Conservation (phyloP, 2,113 vertebrate genomes). For the Prietella phreatophila region DNA sequence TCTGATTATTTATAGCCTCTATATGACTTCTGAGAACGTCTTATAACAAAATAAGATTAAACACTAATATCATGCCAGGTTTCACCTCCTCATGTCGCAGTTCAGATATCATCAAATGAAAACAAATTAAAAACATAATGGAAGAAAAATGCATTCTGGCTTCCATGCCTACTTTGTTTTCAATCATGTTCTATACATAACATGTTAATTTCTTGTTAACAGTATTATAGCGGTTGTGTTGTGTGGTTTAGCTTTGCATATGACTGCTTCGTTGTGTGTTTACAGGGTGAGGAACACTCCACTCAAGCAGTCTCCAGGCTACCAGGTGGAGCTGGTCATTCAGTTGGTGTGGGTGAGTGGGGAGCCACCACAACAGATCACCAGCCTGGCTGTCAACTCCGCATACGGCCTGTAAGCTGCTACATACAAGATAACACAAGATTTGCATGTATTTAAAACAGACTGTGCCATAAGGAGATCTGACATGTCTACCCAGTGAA, state of each 20-base stretch:
- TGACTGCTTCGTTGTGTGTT: slow-evolving; percentile 39
- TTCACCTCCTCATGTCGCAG: background rate
- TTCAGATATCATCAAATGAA: background rate
- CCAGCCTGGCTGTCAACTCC: slow-evolving; percentile 91
- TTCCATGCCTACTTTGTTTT: background rate
- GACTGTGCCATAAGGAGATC: background rate
- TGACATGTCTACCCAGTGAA: background rate
- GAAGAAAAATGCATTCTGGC: background rate
- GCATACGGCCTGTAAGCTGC: slow-evolving; percentile 90
- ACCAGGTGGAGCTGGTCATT: slow-evolving; percentile 92
- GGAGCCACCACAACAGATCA: slow-evolving; percentile 97
- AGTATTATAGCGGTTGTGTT: background rate
- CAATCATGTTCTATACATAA: background rate
- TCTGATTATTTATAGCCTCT: background rate
- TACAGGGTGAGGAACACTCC: slow-evolving; percentile 89
- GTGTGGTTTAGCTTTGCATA: slow-evolving; percentile 18
- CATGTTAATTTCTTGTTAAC: background rate
- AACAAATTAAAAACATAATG: background rate
- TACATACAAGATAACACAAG: background rate
- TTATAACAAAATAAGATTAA: background rate
- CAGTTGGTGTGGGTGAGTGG: slow-evolving; percentile 97
- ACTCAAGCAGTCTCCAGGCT: slow-evolving; percentile 93
- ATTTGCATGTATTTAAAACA: background rate
- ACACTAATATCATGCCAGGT: background rate
- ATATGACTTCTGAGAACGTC: background rate